phyloP scores from a whole-genome alignment of 2,113 vertebrate genomes.

The Carettochelys insculpta region DNA sequence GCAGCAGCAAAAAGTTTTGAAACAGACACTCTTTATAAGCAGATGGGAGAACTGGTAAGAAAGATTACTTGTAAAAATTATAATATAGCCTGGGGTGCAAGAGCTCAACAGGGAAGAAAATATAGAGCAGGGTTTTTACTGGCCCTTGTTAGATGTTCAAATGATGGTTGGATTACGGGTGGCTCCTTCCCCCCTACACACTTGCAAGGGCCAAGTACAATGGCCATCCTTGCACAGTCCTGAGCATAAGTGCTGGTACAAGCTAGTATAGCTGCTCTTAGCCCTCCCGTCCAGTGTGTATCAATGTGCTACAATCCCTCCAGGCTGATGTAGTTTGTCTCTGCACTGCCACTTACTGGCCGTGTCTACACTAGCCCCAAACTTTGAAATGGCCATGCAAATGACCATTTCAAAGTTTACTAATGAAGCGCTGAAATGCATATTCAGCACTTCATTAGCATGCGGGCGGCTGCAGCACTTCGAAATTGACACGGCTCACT shows the following conservation, averaged over 20 bases:
- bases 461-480: no score
- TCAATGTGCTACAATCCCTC: neutral
- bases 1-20: neutral
- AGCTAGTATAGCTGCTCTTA: neutral
- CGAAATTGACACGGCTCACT: no score
- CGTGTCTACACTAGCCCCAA: no score
- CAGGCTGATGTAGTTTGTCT: neutral
- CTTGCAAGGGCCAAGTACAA: neutral
- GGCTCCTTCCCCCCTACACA: neutral
- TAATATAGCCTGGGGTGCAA: neutral
- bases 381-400: no score
- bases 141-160: neutral
- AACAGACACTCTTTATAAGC: neutral
- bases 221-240: neutral
- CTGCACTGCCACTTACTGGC: neutral
- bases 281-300: neutral
- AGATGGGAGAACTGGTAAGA: neutral
- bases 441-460: no score
- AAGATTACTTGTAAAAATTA: neutral
- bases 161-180: neutral
- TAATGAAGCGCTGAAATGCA: no score
- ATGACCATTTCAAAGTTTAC: no score
- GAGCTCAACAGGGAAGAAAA: neutral
- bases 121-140: neutral
- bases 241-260: neutral